Evolutionary conservation across 2,113 vertebrate species (phyloP).

Genomic region (Calidris pygmaea): DNA sequence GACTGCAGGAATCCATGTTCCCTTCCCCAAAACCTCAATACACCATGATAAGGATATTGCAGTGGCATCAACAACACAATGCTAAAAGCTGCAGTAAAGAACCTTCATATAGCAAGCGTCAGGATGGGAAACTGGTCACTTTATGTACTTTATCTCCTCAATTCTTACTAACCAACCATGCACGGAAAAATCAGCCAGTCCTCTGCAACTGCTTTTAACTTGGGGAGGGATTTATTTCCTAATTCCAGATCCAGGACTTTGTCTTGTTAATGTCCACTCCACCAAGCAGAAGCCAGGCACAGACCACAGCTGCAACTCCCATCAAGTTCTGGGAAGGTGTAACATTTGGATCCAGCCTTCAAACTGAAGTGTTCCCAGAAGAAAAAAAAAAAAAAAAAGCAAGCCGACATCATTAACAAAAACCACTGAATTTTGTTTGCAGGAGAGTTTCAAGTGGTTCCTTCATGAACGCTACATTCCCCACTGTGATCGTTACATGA

Average conservation of each 20-base stretch:
- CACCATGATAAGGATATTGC: fast-evolving
- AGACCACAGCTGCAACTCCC: neutral
- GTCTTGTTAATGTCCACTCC: neutral
- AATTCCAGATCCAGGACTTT: neutral
- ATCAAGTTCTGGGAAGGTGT: neutral
- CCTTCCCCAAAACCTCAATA: neutral
- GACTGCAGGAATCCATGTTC: fast-evolving
- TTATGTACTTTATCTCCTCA: neutral
- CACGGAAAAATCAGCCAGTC: neutral
- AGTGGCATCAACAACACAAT: neutral
- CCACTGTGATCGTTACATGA: neutral
- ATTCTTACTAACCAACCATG: neutral
- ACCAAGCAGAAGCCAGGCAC: neutral
- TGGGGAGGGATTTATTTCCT: neutral
- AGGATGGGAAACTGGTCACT: neutral
- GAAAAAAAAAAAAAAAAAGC: too few species aligned
- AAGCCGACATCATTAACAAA: neutral
- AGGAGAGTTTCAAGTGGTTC: neutral
- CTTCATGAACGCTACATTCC: neutral
- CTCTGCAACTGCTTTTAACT: neutral
- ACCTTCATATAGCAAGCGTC: fast-evolving
- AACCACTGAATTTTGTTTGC: neutral
- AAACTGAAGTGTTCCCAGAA: neutral
- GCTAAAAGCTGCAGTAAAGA: neutral
- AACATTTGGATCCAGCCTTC: neutral